Base-by-base conservation (phyloP, 2,797 vertebrate genomes). In the Triplophysa bombifrons region DNA sequence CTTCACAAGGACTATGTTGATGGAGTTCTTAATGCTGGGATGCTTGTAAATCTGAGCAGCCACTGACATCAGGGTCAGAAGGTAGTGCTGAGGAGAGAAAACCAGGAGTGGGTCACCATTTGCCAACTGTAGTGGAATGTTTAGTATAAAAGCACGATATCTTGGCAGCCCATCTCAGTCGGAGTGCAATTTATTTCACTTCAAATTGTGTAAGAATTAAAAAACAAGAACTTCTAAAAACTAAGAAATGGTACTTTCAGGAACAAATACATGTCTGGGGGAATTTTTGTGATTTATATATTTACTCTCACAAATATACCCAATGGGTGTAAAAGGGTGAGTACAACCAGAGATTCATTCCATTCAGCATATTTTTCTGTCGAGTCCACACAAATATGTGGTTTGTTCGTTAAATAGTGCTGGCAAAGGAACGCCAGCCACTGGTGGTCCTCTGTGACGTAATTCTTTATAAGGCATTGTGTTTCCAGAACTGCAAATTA, bases 11-110 rank as follows among this genome's bases (percentile, higher is more conserved):
- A 98, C 94, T 80, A 99, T 81, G 88, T 85, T 95, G 69, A 99
- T 91, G 1, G 95, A 92, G 86, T 98, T 99, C 91, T 93, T 94
- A 73, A 99, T 95, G 92, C 97, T 99, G 79, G 96, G 96, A 84
- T 99, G 97, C 83, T 95, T 96, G 92, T 96, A 99, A 84, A 99
- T 93, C 70, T 88, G 95, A 71, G 97, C 93, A 0, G 95, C 95
- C 91, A 98, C 91, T 0, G 97, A 94, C 91, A 98, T 93, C 84
- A 99, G 88, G 4, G 95, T 98, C 87, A 99, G 93, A 53, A 98
- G 25, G 53, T 99, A 98, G 87, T 95, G 96, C 97, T 99, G 76
- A 74, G 70, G 9, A 65, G 56, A 79, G 34, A 58, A 79, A 72
- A 75, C 22, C 22, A 30, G 2, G 22, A 17, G 70, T 16, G 44